Base-by-base conservation (phyloP, 1,140 invertebrate genomes). In the Nasonia giraulti region DNA sequence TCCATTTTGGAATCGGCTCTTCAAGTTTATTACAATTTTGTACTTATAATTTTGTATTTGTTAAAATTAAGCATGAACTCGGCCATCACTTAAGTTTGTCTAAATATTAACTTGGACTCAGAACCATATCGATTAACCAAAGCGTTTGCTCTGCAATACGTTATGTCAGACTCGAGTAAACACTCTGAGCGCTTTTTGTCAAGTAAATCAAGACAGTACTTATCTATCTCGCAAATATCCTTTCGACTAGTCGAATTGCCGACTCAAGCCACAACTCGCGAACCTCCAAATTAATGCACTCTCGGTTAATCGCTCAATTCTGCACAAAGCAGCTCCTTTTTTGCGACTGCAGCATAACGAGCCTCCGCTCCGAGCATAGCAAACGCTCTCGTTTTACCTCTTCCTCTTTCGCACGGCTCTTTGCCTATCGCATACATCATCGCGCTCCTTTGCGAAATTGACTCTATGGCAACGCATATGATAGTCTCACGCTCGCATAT, bases 401-500 rank as follows among this genome's bases (percentile, higher is more conserved):
- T 11, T 33, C 68, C 68, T 71, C 8, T 71, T 71, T 71, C 68
- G 68, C 68, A 71, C 68, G 68, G 68, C 68, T 31, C 27, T 62
- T 62, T 27, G 68, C 27, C 68, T 71, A 62, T 62, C 55, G 55
- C 55, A 62, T 62, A 62, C 17, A 62, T 62, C 68, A 31, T 71
- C 10, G 11, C 31, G 10, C 8, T n/a, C 10, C 23, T 31, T 71
- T 33, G 27, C 68, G 31, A 71, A 71, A 71, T 71, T 71, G 23
- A 31, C 68, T 71, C 10, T 12, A 27, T 6, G 27, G 23, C 23
- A n/a, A 62, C 55, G 20, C 55, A 62, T n/a, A 62, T 62, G 17
- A 62, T 62, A 40, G 40, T 77, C 75, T 31, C 75, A 77, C 47
- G 75, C 47, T 77, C 75, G 14, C 47, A n/a, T 62, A 17, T 62